Evolutionary conservation across 2,113 vertebrate species (phyloP).

Genomic region (Aphelocoma coerulescens): DNA sequence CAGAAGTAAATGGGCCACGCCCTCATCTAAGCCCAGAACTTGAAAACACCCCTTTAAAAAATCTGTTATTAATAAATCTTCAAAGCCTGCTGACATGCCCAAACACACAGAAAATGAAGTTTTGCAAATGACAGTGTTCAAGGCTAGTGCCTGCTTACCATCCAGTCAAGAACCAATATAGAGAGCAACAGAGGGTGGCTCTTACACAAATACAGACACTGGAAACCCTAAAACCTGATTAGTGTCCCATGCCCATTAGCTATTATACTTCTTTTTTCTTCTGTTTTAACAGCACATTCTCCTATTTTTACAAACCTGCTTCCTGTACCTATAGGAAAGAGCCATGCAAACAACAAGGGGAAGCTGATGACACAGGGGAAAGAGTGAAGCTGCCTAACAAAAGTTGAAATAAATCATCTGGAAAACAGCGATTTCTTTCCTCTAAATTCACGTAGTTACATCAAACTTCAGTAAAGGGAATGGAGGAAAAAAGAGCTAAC

Average conservation of each 20-base stretch:
- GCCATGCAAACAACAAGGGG: constrained; percentile 3
- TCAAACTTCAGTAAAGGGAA: neutral
- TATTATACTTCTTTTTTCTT: neutral
- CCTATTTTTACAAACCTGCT: constrained; percentile 17
- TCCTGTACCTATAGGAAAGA: constrained; percentile 31
- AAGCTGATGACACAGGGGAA: neutral
- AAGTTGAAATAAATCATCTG: neutral
- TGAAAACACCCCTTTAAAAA: constrained; percentile 13
- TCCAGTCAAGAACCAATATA: neutral
- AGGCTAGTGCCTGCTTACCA: neutral
- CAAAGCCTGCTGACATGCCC: constrained; percentile 45
- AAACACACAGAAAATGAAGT: constrained; percentile 13
- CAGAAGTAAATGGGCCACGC: neutral
- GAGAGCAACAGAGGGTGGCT: neutral
- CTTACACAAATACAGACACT: neutral
- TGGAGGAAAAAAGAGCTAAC: neutral
- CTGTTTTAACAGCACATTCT: neutral
- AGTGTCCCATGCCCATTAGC: neutral
- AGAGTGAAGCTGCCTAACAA: neutral
- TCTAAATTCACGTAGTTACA: neutral
- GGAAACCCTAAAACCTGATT: neutral
- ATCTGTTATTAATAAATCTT: constrained; percentile 43
- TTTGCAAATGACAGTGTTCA: neutral
- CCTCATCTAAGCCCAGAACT: constrained; percentile 17
- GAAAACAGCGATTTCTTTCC: neutral